Conservation (phyloP, 2,797 vertebrate genomes). For the Myotis vivesi region DNA sequence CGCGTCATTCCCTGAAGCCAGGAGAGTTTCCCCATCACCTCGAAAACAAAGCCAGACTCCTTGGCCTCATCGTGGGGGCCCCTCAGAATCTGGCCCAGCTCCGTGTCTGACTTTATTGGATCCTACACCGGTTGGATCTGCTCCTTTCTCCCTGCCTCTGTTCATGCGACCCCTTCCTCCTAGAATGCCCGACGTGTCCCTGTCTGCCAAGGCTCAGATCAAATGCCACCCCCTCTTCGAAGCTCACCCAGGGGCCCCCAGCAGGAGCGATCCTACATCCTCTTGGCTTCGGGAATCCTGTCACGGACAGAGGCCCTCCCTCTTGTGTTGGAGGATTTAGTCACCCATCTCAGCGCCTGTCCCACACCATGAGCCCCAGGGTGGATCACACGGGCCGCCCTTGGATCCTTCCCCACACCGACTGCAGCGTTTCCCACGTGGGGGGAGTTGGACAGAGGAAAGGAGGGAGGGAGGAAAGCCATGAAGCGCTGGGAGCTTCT, state of each 20-base stretch:
- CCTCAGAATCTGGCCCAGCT: not conserved
- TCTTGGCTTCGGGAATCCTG: not conserved
- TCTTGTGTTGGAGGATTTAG: not conserved
- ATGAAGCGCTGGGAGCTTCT: not conserved
- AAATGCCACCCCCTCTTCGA: not conserved
- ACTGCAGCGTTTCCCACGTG: not conserved
- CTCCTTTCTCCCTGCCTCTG: not conserved
- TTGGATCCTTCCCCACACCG: not conserved
- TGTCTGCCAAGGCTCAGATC: not conserved
- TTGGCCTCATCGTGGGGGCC: not conserved
- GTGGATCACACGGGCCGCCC: not conserved
- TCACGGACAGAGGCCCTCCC: not conserved
- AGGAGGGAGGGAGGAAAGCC: not conserved
- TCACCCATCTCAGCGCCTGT: not conserved
- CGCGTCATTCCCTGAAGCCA: not conserved
- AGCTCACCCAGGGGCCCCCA: not conserved
- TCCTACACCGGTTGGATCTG: not conserved
- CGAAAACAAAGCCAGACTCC: not conserved
- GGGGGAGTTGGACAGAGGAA: not conserved
- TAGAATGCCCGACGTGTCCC: fast-evolving
- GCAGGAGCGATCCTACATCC: not conserved
- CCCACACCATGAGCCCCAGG: not conserved
- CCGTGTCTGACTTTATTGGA: not conserved
- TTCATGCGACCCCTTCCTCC: not conserved
- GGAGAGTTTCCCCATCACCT: not conserved